Conservation (phyloP, 2,888 invertebrate genomes). For the Priocnemis perturbator region DNA sequence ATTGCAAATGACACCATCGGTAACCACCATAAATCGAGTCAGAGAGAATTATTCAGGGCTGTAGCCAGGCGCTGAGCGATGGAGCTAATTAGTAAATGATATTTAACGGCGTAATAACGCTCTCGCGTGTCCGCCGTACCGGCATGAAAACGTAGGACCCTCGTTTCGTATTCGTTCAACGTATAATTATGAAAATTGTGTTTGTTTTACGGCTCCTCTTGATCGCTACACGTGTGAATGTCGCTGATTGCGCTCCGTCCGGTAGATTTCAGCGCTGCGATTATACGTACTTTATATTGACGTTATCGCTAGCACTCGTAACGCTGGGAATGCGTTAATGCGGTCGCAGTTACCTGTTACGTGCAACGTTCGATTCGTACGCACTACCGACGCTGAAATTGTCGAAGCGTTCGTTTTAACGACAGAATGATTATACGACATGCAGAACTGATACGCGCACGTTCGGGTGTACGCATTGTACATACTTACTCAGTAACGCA, state of each 20-base stretch:
- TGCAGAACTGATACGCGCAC: too few species aligned
- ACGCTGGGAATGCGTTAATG: constrained; percentile 1
- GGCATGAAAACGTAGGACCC: constrained; percentile 24
- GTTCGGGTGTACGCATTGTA: too few species aligned
- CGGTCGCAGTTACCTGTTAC: constrained; percentile 28
- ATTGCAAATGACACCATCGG: not conserved
- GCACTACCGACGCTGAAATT: not conserved
- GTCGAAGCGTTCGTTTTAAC: constrained; percentile 29
- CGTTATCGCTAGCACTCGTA: constrained; percentile 24
- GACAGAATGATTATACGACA: constrained; percentile 26
- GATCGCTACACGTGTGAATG: constrained; percentile 53
- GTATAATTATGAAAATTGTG: constrained; percentile 64
- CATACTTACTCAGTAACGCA: too few species aligned
- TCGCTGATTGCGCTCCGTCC: constrained; percentile 25
- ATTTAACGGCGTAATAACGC: constrained; percentile 54
- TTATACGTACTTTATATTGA: constrained; percentile 31
- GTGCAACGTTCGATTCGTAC: constrained; percentile 6
- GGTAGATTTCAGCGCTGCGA: constrained; percentile 25
- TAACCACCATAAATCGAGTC: constrained; percentile 1
- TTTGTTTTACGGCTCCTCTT: constrained; percentile 50
- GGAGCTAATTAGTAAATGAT: constrained; percentile 61
- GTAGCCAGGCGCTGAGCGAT: constrained; percentile 10
- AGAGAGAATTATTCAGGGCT: not conserved
- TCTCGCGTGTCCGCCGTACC: constrained; percentile 37
- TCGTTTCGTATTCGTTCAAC: constrained; percentile 45